Evolutionary conservation across 2,797 vertebrate genomes (phyloP), one percentile per base, ranked within the genome.

Genomic region (Pipistrellus pipistrellus): DNA sequence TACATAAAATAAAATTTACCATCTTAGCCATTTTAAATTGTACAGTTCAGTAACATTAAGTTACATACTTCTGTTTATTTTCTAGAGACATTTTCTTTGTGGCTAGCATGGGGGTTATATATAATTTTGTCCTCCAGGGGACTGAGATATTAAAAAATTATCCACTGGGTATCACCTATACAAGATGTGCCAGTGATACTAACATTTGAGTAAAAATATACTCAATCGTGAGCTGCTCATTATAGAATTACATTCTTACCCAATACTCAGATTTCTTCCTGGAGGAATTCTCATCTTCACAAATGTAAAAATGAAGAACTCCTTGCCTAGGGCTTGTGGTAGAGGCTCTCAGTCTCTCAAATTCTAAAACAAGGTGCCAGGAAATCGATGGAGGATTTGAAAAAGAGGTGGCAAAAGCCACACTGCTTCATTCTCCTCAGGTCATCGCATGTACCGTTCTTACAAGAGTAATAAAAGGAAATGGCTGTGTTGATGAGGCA

Each of bases 51-150:
- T 46, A 38, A 64, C 20, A 77, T 77, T 77, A 57, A 69, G 68
- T 78, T 76, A 77, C 44, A 13, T 10, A n/a, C 30, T 75, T 94
- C 62, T 80, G 30, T 44, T 27, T 53, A 73, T 80, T 72, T 71
- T 72, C 66, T 55, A 53, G 51, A 85, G 55, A 71, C 38, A 53
- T 72, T 85, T 89, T 93, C 53, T 73, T 85, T 72, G 44, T 66
- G 27, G 30, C 55, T 80, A 66, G 35, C 81, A 64, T 85, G 7
- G 46, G 18, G 55, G 66, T 73, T 64, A 80, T 25, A 85, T 80
- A 55, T 59, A 90, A 78, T 90, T 91, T 71, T 91, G 64, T 91
- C 27, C 78, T 77, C 83, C 32, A 87, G 41, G 71, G 9, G 38
- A 90, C 35, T 46, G 35, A 35, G n/a, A 66, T 86, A 46, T 75